Conservation (phyloP, 2,888 invertebrate species). For the Rhagonycha fulva region DNA sequence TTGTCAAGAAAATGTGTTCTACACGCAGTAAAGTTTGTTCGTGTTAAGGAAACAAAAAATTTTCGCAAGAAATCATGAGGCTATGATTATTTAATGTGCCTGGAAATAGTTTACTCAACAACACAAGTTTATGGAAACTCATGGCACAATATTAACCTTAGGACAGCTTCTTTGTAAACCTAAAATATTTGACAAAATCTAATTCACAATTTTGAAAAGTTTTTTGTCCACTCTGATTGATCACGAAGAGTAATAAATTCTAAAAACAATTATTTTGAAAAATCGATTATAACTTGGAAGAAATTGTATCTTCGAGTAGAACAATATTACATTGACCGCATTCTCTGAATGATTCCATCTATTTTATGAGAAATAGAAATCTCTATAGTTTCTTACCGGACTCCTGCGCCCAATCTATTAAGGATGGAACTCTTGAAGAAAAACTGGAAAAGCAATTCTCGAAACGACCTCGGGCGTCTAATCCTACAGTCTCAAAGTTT, state of each 20-base stretch:
- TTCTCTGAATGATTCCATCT: not conserved
- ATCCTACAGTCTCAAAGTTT: constrained; percentile 65
- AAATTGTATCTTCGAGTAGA: not conserved
- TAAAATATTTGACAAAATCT: too few relatives aligned
- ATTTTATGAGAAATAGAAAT: not conserved
- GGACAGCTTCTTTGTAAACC: not conserved
- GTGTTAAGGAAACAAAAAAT: not conserved
- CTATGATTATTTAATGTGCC: not conserved
- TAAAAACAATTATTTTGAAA: not conserved
- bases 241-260: not conserved
- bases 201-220: too few relatives aligned
- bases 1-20: not conserved
- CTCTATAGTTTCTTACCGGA: constrained; percentile 55
- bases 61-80: not conserved
- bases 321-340: not conserved
- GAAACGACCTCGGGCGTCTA: constrained; percentile 62
- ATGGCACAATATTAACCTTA: not conserved
- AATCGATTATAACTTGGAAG: not conserved
- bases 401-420: constrained; percentile 65
- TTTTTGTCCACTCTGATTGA: not conserved
- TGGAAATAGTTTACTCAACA: not conserved
- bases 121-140: not conserved
- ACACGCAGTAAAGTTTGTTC: not conserved
- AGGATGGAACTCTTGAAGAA: constrained; percentile 60
- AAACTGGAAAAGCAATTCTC: constrained; percentile 63